These are phyloP conservation scores for Simalia tracyae DNA, from an alignment of 2,797 vertebrate species.

Conservation along the genomic window DNA sequence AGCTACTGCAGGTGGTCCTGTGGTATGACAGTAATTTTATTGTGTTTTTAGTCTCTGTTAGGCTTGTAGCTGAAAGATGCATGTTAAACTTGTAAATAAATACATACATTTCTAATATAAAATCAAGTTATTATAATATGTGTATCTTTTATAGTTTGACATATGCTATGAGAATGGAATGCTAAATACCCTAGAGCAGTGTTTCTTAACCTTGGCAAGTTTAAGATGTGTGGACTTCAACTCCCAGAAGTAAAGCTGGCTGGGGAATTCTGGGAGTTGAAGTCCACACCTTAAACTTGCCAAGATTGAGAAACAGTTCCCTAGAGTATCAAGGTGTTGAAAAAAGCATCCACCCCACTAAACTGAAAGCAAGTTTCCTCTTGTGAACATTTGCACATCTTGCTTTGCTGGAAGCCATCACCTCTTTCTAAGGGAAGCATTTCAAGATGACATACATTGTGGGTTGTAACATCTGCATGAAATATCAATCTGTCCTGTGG, in stretches of 20 bases:
- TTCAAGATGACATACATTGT: constrained; percentile 46
- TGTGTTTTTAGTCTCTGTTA: background rate
- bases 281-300: background rate
- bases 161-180: background rate
- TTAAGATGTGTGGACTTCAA: no score
- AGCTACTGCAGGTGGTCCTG: background rate
- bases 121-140: background rate
- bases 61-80: background rate
- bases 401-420: constrained; percentile 46
- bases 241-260: no score
- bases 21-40: background rate
- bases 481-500: constrained; percentile 57
- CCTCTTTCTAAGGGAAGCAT: constrained; percentile 56
- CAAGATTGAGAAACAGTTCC: background rate
- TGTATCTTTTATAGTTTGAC: background rate
- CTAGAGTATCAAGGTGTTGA: background rate
- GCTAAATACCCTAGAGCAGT: background rate
- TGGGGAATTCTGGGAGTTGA: background rate
- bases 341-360: background rate
- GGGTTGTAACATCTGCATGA: constrained; percentile 62
- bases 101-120: background rate
- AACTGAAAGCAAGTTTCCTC: background rate
- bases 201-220: no score
- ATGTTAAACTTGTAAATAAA: background rate
- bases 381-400: constrained; percentile 28